phyloP scores from a whole-genome alignment of 2,888 invertebrate species.

The Drosophila glabriapex region DNA sequence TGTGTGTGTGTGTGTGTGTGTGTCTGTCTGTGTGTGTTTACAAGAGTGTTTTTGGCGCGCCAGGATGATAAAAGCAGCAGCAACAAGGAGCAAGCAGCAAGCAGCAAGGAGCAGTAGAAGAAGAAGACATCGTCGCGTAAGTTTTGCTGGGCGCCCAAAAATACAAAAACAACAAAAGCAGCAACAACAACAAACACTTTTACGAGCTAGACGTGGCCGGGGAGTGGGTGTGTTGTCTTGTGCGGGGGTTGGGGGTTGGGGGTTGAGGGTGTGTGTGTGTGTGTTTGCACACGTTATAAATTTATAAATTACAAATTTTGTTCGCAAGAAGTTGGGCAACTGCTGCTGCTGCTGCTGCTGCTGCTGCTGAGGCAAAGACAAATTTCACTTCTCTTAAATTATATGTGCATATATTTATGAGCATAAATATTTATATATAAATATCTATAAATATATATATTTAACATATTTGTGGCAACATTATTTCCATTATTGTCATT shows the following conservation, averaged over 20 bases:
- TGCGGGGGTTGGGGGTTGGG: background rate
- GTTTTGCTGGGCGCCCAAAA: conserved; percentile 61
- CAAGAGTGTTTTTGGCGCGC: conserved; percentile 77
- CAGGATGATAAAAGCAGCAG: conserved; percentile 28
- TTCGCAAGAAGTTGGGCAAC: conserved; percentile 19
- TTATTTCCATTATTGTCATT: conserved; percentile 16
- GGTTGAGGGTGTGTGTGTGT: background rate
- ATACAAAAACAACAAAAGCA: conserved; percentile 19
- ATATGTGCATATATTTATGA: conserved; percentile 4
- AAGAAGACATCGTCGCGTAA: conserved; percentile 35
- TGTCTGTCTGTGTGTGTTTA: conserved; percentile 51
- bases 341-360: background rate
- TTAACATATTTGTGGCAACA: background rate
- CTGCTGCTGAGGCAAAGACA: conserved; percentile 1
- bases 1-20: conserved; percentile 39
- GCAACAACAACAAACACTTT: conserved; percentile 52
- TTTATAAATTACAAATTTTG: conserved; percentile 85
- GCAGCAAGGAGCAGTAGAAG: background rate
- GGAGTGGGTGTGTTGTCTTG: conserved; percentile 5
- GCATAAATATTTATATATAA: background rate
- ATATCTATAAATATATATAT: conserved; percentile 2
- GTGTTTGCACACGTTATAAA: conserved; percentile 76
- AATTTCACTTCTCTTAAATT: conserved; percentile 54
- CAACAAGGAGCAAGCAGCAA: conserved; percentile 11
- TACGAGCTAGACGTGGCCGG: conserved; percentile 38